Conservation (phyloP, 2,888 invertebrate genomes). For the Rhodophaea formosa region DNA sequence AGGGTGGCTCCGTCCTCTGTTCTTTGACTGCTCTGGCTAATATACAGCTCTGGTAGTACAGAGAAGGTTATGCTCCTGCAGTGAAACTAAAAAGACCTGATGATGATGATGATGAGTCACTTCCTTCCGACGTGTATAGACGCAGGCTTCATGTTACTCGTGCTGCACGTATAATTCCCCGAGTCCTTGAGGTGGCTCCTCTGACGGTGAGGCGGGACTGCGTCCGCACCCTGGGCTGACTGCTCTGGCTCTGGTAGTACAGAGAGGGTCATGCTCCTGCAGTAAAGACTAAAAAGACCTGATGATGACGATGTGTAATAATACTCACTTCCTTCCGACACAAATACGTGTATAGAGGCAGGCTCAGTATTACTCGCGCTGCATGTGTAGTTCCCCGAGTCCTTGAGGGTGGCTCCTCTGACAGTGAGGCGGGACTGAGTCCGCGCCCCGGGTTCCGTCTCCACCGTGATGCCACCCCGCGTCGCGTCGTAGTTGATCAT, state of each 20-base stretch:
- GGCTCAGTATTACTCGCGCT: constrained; percentile 94
- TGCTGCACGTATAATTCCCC: constrained; percentile 95
- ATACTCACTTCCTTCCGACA: constrained; percentile 89
- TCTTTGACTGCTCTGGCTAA: too few species aligned
- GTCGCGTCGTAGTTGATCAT: constrained; percentile 96
- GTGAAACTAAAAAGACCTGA: too few species aligned
- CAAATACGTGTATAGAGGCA: constrained; percentile 93
- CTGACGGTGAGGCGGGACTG: constrained; percentile 92
- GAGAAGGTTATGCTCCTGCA: too few species aligned
- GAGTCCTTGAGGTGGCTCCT: constrained; percentile 93
- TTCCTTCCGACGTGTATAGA: constrained; percentile 95
- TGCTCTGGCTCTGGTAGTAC: too few species aligned
- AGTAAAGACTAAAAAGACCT: too few species aligned
- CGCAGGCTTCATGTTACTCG: constrained; percentile 93
- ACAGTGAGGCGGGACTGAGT: constrained; percentile 94
- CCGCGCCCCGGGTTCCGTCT: constrained; percentile 91
- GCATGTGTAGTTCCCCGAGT: constrained; percentile 96
- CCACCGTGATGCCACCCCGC: constrained; percentile 89
- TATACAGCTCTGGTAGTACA: too few species aligned
- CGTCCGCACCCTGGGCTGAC: constrained; percentile 91
- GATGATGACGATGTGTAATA: too few species aligned
- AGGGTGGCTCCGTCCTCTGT: constrained; percentile 92
- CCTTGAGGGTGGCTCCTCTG: constrained; percentile 90
- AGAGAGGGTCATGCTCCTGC: too few species aligned
- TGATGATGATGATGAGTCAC: too few species aligned